These are phyloP conservation scores for Lamellibrachia columna DNA, from an alignment of 2,888 invertebrate species.

Conservation along the genomic window DNA sequence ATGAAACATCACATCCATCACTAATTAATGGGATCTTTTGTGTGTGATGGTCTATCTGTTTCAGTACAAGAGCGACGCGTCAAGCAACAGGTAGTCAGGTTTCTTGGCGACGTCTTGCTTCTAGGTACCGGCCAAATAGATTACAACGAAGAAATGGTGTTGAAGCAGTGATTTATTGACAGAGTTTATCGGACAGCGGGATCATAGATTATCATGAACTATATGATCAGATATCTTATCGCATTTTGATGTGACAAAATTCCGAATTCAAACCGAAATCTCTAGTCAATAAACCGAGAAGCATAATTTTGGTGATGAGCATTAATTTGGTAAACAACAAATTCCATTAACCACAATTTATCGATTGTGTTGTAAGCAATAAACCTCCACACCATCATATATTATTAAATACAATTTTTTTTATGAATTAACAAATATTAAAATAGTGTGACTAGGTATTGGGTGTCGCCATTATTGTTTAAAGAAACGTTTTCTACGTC, in stretches of 20 bases:
- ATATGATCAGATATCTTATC: not conserved
- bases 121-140: not conserved
- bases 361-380: not conserved
- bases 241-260: not conserved
- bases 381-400: not conserved
- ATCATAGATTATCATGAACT: not conserved
- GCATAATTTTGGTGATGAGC: too few species aligned
- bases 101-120: not conserved
- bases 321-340: too few species aligned
- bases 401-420: not conserved
- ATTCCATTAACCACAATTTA: too few species aligned
- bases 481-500: not conserved
- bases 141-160: not conserved
- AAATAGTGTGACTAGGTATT: not conserved
- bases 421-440: not conserved
- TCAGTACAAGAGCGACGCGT: too few species aligned
- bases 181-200: not conserved
- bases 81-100: not conserved
- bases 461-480: not conserved
- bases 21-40: too few species aligned
- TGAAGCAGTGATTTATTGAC: slow-evolving; percentile 6
- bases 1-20: too few species aligned
- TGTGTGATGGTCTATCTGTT: too few species aligned
- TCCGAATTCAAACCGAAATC: not conserved
- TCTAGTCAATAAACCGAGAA: not conserved